These are phyloP conservation scores for Oopsacas minuta DNA, from an alignment of 37 sponge, comb jelly and placozoan genomes.

Conservation along the genomic window DNA sequence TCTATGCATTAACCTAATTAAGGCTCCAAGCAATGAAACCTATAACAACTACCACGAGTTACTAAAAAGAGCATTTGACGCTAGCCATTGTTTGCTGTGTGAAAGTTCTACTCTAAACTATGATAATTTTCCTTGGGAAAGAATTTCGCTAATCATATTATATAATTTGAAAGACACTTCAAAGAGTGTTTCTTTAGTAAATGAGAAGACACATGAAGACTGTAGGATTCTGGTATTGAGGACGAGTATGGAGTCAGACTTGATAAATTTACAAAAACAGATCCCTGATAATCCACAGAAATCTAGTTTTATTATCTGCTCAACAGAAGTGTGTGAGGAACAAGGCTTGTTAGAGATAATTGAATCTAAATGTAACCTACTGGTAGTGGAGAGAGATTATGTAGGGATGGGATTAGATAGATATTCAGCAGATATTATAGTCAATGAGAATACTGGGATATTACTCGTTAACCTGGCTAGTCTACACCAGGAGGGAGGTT, in stretches of 20 bases:
- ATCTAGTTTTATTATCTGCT: neutral
- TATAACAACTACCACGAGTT: conserved; percentile 4
- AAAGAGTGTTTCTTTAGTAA: neutral
- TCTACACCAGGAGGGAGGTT: neutral
- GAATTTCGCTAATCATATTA: conserved; percentile 1
- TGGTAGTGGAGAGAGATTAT: neutral
- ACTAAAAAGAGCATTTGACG: neutral
- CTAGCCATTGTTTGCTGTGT: conserved; percentile 15
- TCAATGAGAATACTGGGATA: neutral
- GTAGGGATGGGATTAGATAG: neutral
- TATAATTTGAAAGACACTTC: conserved; percentile 11
- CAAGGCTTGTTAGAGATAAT: neutral
- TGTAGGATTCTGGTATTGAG: neutral
- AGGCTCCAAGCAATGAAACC: conserved; percentile 4
- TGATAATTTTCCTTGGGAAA: neutral
- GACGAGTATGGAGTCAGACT: neutral
- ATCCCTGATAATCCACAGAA: neutral
- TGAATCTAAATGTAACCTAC: neutral
- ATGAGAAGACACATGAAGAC: neutral
- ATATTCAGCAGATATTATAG: neutral
- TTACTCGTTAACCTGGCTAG: neutral
- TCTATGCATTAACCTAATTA: neutral
- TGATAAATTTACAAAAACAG: neutral
- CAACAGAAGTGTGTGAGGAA: neutral
- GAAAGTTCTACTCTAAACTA: conserved; percentile 8